Evolutionary conservation across 2,888 invertebrate genomes (phyloP), one percentile per base, ranked within the genome.

Genomic region (Bembecia ichneumoniformis): DNA sequence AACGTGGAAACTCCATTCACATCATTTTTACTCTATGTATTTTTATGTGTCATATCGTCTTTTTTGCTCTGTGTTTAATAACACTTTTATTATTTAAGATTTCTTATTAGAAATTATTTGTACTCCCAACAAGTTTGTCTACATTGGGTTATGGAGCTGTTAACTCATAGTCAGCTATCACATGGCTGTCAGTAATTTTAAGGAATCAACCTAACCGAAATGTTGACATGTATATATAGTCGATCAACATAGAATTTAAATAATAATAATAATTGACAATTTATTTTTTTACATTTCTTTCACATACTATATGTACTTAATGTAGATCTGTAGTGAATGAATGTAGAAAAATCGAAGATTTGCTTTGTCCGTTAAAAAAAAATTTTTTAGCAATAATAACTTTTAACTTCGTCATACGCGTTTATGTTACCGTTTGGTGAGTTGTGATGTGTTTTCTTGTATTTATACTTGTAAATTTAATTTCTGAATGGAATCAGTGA

Each of bases 181-280:
- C 76, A 87, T 87, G 87, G 87, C 87, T 87, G 87, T 87, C 87
- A 87, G 75, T 87, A 87, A 82, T 82, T 82, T 75, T 87, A 87
- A 87, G 87, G 58, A 71, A 82, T 74, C 75, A 79, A 81, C 74
- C 70, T 73, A 71, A 82, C 75, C 74, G 80, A 81, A 76, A 74
- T 86, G 87, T 87, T 87, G 87, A 80, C 87, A 53, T 87, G 87
- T 87, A 87, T 55, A 87, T 87, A 87, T 87, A 87, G 82, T 59
- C 60, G 87, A 76, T 87, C 87, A 86, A 83, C 87, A 84, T 82
- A 82, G 76, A 76, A 77, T 71, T 74, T 82, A 74, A 79, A 73
- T 78, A 82, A 80, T 79, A 75, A 74, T 77, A 77, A 77, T 75
- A 80, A 82, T 80, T 76, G 77, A 78, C 82, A 77, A 82, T 77